Evolutionary conservation across 2,113 vertebrate species (phyloP).

Genomic region (Actinemys pallida): DNA sequence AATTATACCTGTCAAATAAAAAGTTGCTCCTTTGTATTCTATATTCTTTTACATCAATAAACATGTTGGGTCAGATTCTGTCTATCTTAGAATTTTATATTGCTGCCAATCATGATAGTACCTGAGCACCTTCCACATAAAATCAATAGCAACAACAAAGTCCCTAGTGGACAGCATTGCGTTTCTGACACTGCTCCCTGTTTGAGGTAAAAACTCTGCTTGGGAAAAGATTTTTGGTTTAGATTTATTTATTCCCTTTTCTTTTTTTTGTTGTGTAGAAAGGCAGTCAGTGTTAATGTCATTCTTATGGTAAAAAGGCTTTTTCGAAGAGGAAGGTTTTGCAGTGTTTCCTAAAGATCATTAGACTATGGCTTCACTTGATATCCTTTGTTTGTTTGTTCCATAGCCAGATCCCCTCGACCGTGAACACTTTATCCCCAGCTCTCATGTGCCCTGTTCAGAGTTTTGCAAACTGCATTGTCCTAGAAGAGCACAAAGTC

Average conservation of each 20-base stretch:
- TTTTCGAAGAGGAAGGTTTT: not conserved
- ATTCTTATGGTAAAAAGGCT: not conserved
- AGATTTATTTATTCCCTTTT: not conserved
- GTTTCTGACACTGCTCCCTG: not conserved
- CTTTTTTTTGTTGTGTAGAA: not conserved
- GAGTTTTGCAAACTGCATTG: not conserved
- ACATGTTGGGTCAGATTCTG: not conserved
- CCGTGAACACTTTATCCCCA: not conserved
- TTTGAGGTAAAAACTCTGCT: not conserved
- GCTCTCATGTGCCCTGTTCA: rapidly evolving
- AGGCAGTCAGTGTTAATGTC: not conserved
- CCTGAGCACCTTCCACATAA: not conserved
- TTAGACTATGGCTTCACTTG: not conserved
- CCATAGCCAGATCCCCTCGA: not conserved
- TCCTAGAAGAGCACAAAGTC: not conserved
- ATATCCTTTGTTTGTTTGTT: not conserved
- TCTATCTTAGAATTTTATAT: not conserved
- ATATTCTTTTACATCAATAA: not conserved
- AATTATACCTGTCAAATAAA: not conserved
- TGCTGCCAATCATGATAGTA: not conserved
- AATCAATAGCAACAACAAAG: not conserved
- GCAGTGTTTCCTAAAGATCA: not conserved
- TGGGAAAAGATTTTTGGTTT: not conserved
- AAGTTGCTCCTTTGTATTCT: not conserved
- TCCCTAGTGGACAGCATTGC: not conserved